Conservation (phyloP, 2,797 vertebrate genomes). For the Centropyge bicolor region DNA sequence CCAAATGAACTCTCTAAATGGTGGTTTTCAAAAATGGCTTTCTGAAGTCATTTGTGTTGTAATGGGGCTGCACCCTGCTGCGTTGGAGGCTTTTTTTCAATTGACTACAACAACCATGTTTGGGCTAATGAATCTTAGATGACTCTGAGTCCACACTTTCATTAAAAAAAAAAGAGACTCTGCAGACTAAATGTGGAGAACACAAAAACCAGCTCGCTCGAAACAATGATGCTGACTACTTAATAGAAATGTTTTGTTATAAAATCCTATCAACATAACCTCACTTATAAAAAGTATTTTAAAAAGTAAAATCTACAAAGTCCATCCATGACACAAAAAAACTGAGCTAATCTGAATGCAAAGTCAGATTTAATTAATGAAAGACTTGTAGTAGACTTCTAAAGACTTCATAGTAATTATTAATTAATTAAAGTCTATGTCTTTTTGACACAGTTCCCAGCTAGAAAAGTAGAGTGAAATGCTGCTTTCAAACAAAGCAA, state of each 20-base stretch:
- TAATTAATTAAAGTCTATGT: slow-evolving; percentile 37
- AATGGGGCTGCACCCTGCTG: slow-evolving; percentile 66
- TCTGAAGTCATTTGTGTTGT: slow-evolving; percentile 71
- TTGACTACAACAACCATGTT: slow-evolving; percentile 59
- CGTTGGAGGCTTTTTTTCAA: slow-evolving; percentile 59
- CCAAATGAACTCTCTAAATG: slow-evolving; percentile 74
- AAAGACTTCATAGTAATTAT: slow-evolving; percentile 2
- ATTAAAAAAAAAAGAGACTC: slow-evolving; percentile 60
- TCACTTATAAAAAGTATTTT: neutral
- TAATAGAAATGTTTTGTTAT: slow-evolving; percentile 2
- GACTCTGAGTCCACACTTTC: slow-evolving; percentile 51
- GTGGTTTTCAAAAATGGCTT: slow-evolving; percentile 61
- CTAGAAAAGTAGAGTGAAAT: neutral
- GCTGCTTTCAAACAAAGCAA: slow-evolving; percentile 57
- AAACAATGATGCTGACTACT: slow-evolving; percentile 1
- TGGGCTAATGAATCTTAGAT: slow-evolving; percentile 68
- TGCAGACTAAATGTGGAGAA: slow-evolving; percentile 16
- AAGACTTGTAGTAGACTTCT: neutral
- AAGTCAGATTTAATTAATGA: slow-evolving; percentile 12
- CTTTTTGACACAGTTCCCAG: slow-evolving; percentile 20
- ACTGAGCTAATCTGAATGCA: neutral
- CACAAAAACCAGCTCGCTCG: slow-evolving; percentile 11
- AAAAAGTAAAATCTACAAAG: slow-evolving; percentile 10
- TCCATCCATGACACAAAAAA: neutral
- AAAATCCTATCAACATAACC: neutral